These are phyloP conservation scores for Crioceris asparagi DNA, from an alignment of 2,888 invertebrate genomes.

Conservation along the genomic window DNA sequence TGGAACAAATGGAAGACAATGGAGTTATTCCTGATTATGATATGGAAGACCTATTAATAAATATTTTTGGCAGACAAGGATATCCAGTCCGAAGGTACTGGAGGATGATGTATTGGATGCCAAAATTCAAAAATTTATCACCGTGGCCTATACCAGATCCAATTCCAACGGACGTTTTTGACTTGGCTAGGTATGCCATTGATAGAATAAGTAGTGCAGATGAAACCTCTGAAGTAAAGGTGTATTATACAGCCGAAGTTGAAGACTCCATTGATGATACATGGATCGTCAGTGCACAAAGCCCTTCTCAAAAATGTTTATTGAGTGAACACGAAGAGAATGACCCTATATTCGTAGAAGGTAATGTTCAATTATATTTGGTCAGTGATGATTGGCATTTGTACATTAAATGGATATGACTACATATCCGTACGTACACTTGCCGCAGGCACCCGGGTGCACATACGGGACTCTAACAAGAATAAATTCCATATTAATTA, in stretches of 20 bases:
- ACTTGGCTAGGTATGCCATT: conserved; percentile 74
- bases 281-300: conserved; percentile 86
- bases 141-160: conserved; percentile 76
- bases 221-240: conserved; percentile 28
- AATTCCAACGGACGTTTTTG: conserved; percentile 64
- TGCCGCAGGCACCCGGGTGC: too few relatives aligned
- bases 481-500: too few relatives aligned
- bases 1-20: conserved; percentile 92
- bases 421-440: too few relatives aligned
- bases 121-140: conserved; percentile 83
- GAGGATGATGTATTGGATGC: conserved; percentile 85
- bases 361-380: conserved; percentile 7
- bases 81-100: conserved; percentile 63
- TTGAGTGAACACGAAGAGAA: conserved; percentile 50
- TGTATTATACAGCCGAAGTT: conserved; percentile 52
- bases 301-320: conserved; percentile 61
- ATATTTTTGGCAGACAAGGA: conserved; percentile 72
- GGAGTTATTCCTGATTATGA: conserved; percentile 83
- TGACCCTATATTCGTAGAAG: conserved; percentile 70
- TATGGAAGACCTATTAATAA: conserved; percentile 69
- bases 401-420: too few relatives aligned
- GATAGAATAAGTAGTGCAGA: conserved; percentile 77
- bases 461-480: too few relatives aligned
- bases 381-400: too few relatives aligned
- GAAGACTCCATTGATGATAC: conserved; percentile 74